These are phyloP conservation scores for Mycalesis mineus DNA, from an alignment of 2,888 invertebrate genomes.

Conservation along the genomic window DNA sequence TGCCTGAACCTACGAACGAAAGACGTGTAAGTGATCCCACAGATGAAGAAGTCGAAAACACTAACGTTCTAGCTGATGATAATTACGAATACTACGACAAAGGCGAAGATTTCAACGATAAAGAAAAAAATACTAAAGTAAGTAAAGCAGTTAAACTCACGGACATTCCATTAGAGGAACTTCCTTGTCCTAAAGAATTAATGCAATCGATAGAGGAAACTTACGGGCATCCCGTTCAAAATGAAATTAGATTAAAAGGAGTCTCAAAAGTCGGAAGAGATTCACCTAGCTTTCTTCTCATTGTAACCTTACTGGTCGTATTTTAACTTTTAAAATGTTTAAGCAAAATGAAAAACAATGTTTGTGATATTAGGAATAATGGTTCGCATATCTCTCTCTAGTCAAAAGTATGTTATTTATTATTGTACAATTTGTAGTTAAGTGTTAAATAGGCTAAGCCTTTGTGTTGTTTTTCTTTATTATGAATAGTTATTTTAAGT, in stretches of 20 bases:
- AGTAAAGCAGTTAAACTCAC: slow-evolving; percentile 58
- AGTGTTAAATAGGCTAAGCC: slow-evolving; percentile 31
- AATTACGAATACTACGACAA: slow-evolving; percentile 69
- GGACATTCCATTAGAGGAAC: slow-evolving; percentile 61
- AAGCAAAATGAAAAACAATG: slow-evolving; percentile 43
- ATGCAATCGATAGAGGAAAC: slow-evolving; percentile 64
- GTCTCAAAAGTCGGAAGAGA: slow-evolving; percentile 50
- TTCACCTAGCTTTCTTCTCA: slow-evolving; percentile 44
- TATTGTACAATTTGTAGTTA: slow-evolving; percentile 27
- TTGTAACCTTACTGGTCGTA: slow-evolving; percentile 42
- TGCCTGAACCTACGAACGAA: slow-evolving; percentile 69
- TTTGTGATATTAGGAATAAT: slow-evolving; percentile 71
- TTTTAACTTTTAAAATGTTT: slow-evolving; percentile 30
- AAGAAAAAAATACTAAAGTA: slow-evolving; percentile 41
- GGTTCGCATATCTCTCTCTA: slow-evolving; percentile 48
- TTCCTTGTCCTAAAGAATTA: slow-evolving; percentile 71
- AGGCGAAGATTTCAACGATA: slow-evolving; percentile 56
- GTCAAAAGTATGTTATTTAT: slow-evolving; percentile 26
- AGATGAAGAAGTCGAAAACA: slow-evolving; percentile 44
- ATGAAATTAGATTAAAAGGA: slow-evolving; percentile 69
- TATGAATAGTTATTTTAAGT: slow-evolving; percentile 16
- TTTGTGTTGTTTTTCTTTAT: slow-evolving; percentile 13
- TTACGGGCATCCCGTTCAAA: slow-evolving; percentile 69
- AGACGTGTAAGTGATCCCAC: slow-evolving; percentile 50
- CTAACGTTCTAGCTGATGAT: slow-evolving; percentile 54